Base-by-base conservation (phyloP, 2,888 invertebrate genomes). In the Chloromyia formosa region DNA sequence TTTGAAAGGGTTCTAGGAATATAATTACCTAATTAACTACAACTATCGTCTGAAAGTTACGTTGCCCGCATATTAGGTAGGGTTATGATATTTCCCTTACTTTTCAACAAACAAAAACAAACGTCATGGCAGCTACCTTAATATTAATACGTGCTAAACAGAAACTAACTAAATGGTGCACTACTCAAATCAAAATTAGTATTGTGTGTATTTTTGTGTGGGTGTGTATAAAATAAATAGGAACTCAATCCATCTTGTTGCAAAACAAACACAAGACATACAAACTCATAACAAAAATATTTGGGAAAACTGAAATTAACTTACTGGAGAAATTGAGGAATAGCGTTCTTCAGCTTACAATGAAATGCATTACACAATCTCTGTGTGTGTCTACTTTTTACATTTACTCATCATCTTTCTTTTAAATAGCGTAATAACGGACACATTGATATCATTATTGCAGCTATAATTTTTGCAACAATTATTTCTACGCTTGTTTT, bases 291-390 rank as follows among this genome's bases (percentile, higher is more conserved):
- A 61, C 42, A 66, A 14, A 1, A 18, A 10, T 64, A n/a, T 35
- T 35, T 2, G 27, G 40, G 62, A 66, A 49, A 49, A 66, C 66
- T 45, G 23, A 71, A 71, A 71, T 58, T n/a, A 71, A 71, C 71
- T 71, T 71, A 71, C 71, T 56, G 56, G 22, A 71, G 58, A 71
- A 71, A 56, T 58, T 69, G n/a, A 69, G 62, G 62, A 40, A 23
- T 54, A 53, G 23, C 53, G n/a, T 54, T 23, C 53, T 69, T 27
- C 68, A 23, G 68, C 23, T 53, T 23, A 54, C 54, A 69, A 69
- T 53, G 22, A 45, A n/a, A 23, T 27, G n/a, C 53, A 23, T 62
- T n/a, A 10, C 27, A 66, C 35, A 54, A 71, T 71, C 40, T 35
- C 27, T 35, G 2, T 35, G 27, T 35, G 58, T 58, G 58, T 71